Percentiles rank a stretch among this genome's conserved stretches.
Conservation (phyloP, 2,888 invertebrate species). For the Plusia festucae region DNA sequence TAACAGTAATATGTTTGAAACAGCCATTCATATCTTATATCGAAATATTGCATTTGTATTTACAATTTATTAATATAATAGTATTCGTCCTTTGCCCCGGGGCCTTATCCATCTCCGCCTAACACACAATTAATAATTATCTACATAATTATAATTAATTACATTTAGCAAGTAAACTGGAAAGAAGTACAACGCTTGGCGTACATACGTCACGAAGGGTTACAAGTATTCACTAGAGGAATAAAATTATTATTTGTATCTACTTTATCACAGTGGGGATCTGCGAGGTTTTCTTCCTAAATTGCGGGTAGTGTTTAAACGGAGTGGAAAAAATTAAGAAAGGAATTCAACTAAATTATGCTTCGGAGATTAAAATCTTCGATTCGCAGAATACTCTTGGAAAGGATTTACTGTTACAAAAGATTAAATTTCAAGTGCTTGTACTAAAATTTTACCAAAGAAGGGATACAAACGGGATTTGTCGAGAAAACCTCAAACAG, state of each 20-base stretch:
- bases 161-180: conserved; percentile 47
- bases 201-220: conserved; percentile 62
- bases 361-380: too few relatives aligned
- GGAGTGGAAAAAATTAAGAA: neutral
- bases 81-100: neutral
- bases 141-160: conserved; percentile 35
- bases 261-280: conserved; percentile 80
- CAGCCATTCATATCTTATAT: neutral
- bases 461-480: conserved; percentile 8
- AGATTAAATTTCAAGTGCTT: conserved; percentile 23
- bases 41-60: conserved; percentile 1
- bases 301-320: conserved; percentile 2
- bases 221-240: conserved; percentile 64
- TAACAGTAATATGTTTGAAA: neutral
- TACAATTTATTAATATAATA: neutral
- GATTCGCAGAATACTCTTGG: neutral
- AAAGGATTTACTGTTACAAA: too few relatives aligned
- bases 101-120: conserved; percentile 37
- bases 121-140: conserved; percentile 26
- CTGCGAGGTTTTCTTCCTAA: conserved; percentile 77
- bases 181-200: conserved; percentile 58
- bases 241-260: conserved; percentile 73
- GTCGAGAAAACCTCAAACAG: conserved; percentile 65
- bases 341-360: too few relatives aligned
- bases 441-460: conserved; percentile 18